Base-by-base conservation (phyloP, 2,797 vertebrate genomes). In the Spinus pinus region DNA sequence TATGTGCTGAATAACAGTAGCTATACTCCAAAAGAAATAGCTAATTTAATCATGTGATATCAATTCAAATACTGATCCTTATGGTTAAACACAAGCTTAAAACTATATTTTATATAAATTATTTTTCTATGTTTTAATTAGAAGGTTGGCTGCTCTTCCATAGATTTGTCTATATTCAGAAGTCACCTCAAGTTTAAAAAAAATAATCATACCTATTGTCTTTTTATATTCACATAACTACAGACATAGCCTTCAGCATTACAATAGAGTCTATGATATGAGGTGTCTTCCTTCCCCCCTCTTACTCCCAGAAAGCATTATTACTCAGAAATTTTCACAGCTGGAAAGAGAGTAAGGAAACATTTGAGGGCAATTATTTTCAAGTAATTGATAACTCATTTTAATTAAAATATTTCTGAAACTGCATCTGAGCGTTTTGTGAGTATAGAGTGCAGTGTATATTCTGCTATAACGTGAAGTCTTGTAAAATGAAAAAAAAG, bases 261-360 rank as follows among this genome's bases (percentile, higher is more conserved):
- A 51, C 0, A 0, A 47, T 23, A 33, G 13, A n/a, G 25, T 33
- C 22, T 12, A 7, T 44, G n/a, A 25, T 31, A 22, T 8, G 7
- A 65, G 16, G 10, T 41, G 14, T 28, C 47, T 81, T 81, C 16
- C 51, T 42, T 71, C 31, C 10, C 6, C 20, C 9, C 17, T 30
- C 14, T 79, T 3, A 1, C 13, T 50, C 23, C 6, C 24, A 13
- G 28, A 79, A 90, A 75, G 1, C 9, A 28, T 54, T 74, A 49
- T 44, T 54, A 62, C 19, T 62, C 28, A 73, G 28, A 70, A 47
- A 56, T 35, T 70, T 83, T 80, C 39, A 17, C 25, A 60, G 21
- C 18, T 69, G 18, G 17, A n/a, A 84, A 69, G 31, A 75, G 8
- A 37, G 9, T n/a, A 75, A 72, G 28, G 25, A 88, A 86, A 12